A percentile compares a stretch with the other conserved stretches of the same genome.
phyloP scores from a whole-genome alignment of 1,140 invertebrate species.

The Diorhabda sublineata region DNA sequence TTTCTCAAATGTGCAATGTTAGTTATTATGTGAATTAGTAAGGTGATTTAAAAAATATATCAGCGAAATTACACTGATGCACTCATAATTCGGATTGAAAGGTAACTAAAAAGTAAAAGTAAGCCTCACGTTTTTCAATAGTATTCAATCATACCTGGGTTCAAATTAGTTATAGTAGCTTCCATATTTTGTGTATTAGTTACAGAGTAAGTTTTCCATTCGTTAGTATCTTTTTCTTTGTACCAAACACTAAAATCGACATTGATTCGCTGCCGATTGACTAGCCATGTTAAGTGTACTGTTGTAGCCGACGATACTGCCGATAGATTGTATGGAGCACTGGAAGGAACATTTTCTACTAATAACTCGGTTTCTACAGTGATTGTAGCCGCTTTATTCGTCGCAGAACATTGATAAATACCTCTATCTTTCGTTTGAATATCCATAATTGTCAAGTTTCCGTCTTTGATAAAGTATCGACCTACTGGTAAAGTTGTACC shows the following conservation, averaged over 20 bases:
- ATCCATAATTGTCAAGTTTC: constrained; percentile 81
- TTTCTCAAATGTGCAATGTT: too few relatives aligned
- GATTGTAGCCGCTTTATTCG: constrained; percentile 89
- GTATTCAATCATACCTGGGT: constrained; percentile 52
- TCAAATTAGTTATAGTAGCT: constrained; percentile 73
- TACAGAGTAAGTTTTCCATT: constrained; percentile 74
- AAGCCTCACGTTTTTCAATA: too few relatives aligned
- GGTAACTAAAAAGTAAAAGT: too few relatives aligned
- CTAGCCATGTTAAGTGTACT: constrained; percentile 81
- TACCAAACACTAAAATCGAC: constrained; percentile 85
- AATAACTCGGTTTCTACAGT: constrained; percentile 82
- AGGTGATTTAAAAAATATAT: too few relatives aligned
- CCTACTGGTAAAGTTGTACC: constrained; percentile 66
- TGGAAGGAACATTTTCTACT: constrained; percentile 80
- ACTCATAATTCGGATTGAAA: too few relatives aligned
- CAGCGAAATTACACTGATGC: too few relatives aligned
- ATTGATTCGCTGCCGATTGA: constrained; percentile 76
- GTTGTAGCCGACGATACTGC: constrained; percentile 71
- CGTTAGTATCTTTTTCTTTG: constrained; percentile 61
- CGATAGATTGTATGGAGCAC: constrained; percentile 86
- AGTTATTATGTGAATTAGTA: too few relatives aligned
- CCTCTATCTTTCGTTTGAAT: constrained; percentile 85
- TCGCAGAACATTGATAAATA: constrained; percentile 85
- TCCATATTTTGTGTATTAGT: constrained; percentile 65
- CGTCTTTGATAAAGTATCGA: constrained; percentile 65